These are phyloP conservation scores for Phrynosoma platyrhinos DNA, from an alignment of 2,113 vertebrate genomes.

Conservation along the genomic window DNA sequence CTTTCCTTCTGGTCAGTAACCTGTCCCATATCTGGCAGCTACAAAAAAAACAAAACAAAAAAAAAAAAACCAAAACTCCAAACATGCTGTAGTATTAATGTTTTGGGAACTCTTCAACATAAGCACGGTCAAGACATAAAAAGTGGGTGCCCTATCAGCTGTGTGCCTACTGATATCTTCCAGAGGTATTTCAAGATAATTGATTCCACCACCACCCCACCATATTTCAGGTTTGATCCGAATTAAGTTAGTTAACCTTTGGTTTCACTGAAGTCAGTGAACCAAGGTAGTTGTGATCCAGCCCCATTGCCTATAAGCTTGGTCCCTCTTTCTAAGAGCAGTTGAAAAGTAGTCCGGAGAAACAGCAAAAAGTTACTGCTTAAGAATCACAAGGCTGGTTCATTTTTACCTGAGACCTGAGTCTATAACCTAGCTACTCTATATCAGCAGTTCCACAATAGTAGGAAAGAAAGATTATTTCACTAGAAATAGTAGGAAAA, in stretches of 20 bases:
- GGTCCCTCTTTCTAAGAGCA: not conserved
- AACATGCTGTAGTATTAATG: not conserved
- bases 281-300: not conserved
- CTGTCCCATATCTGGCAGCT: not conserved
- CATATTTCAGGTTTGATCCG: not conserved
- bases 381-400: not conserved
- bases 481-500: not conserved
- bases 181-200: not conserved
- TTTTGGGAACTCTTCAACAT: not conserved
- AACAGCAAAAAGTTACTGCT: not conserved
- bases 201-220: no score
- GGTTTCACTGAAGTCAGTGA: no score
- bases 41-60: not conserved
- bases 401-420: not conserved
- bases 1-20: not conserved
- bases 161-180: not conserved
- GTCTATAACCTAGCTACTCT: not conserved
- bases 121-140: not conserved
- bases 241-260: not conserved
- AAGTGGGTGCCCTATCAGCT: not conserved
- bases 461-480: not conserved
- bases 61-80: no score
- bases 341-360: not conserved
- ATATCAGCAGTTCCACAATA: not conserved
- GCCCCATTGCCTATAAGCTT: not conserved